Evolutionary conservation across 2,797 vertebrate species (phyloP), one percentile per base, ranked within the genome.

Genomic region (Coregonus ussuriensis): DNA sequence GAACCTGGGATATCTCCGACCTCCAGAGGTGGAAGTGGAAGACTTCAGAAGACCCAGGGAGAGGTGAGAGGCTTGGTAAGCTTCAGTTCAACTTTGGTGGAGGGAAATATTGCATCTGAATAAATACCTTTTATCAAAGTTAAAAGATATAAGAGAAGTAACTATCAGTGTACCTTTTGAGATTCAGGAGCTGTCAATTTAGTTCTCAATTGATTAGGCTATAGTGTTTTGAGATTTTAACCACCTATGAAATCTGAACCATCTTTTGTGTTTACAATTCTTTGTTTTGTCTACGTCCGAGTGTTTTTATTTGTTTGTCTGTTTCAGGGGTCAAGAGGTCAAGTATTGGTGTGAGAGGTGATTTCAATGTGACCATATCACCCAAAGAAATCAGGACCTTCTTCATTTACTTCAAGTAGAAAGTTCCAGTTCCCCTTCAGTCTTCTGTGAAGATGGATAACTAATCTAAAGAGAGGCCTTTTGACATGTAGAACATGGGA

Each of bases 341-440:
- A 9, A 31, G 1, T 29, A 52, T 53, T 0, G 21, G 41, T 4
- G 62, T 13, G 3, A 77, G 72, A 65, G 83, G 72, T 63, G 83
- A 84, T 59, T 92, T 86, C 82, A 84, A 0, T 1, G 83, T 97
- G 79, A 96, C 95, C 72, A 69, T 98, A 87, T 84, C 88, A 15
- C 95, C 96, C 1, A 97, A 96, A 89, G 95, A 98, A 88, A 97
- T 98, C 91, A 88, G 93, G 83, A 98, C 96, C 0, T 96, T 98
- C 86, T 98, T 98, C 76, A 4, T 97, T 33, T 88, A 95, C 85
- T 97, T 97, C 80, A 85, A 72, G 21, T 81, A 81, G 71, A 29
- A 3, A 3, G 9, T 25, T 16, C 4, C 47, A 0, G 1, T 37
- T 9, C 25, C 4, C 33, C 25, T 65, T 75, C 68, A 18, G 16